Evolutionary conservation across 2,113 vertebrate species (phyloP).

Genomic region (Dendrocopos noguchii): DNA sequence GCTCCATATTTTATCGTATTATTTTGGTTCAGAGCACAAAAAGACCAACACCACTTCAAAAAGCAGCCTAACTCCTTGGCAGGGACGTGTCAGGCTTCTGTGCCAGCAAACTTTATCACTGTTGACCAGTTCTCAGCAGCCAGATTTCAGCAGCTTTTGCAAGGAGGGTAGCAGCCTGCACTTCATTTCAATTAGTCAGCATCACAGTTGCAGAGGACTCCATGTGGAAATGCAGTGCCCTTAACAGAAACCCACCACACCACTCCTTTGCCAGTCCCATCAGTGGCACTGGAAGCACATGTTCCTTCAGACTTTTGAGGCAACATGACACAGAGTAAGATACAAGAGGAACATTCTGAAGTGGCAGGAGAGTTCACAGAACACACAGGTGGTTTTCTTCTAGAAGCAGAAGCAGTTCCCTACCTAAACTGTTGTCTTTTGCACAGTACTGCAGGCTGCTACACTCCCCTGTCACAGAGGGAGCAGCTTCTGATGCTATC

Average conservation of each 20-base stretch:
- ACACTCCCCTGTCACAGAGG: too few species aligned
- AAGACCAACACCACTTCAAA: neutral
- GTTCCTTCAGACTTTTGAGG: too few species aligned
- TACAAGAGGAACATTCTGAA: too few species aligned
- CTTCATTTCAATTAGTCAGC: neutral
- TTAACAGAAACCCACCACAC: neutral
- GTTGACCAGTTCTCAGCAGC: neutral
- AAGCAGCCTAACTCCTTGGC: neutral
- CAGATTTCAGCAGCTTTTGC: neutral
- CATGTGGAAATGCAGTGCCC: neutral
- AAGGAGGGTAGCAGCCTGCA: neutral
- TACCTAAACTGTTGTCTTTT: too few species aligned
- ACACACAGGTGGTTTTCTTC: too few species aligned
- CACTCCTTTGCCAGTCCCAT: neutral
- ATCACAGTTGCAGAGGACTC: neutral
- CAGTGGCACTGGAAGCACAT: neutral
- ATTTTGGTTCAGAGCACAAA: neutral
- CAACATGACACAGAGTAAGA: too few species aligned
- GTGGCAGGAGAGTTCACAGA: too few species aligned
- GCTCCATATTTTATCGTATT: slow-evolving; percentile 6
- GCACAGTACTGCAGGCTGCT: too few species aligned
- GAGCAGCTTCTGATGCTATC: neutral
- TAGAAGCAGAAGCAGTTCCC: too few species aligned
- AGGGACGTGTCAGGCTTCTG: neutral
- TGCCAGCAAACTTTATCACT: neutral